Evolutionary conservation across 37 sponge, comb jelly and placozoan species (phyloP).

Genomic region (Bolinopsis microptera): DNA sequence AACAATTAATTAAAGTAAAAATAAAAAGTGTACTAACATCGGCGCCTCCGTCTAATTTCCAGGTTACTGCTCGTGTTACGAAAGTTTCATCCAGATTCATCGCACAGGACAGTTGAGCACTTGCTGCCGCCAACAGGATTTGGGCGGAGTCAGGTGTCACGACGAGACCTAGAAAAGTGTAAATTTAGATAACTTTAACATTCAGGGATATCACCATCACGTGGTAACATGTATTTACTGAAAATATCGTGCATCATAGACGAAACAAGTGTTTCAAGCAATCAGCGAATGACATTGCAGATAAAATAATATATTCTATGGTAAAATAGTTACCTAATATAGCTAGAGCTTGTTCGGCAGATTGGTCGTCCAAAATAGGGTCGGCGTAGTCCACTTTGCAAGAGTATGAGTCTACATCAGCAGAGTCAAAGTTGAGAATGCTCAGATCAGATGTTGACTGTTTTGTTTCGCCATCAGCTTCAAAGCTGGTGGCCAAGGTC

Average conservation of each 20-base stretch:
- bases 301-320: too few relatives aligned
- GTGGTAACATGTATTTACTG: too few relatives aligned
- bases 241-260: too few relatives aligned
- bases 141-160: neutral
- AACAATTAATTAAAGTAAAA: too few relatives aligned
- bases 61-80: neutral
- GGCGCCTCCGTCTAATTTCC: neutral
- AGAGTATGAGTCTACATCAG: neutral
- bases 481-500: neutral
- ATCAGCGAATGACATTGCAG: too few relatives aligned
- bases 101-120: neutral
- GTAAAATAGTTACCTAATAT: constrained; percentile 3
- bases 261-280: too few relatives aligned
- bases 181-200: neutral
- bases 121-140: neutral
- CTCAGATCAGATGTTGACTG: neutral
- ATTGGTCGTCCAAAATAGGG: neutral
- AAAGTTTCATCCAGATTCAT: neutral
- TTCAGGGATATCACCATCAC: too few relatives aligned
- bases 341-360: neutral
- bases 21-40: neutral
- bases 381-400: constrained; percentile 26
- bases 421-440: neutral
- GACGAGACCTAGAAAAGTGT: neutral
- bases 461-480: neutral